Evolutionary conservation across 2,888 invertebrate species (phyloP).

Genomic region (Tenthredo mesomela): DNA sequence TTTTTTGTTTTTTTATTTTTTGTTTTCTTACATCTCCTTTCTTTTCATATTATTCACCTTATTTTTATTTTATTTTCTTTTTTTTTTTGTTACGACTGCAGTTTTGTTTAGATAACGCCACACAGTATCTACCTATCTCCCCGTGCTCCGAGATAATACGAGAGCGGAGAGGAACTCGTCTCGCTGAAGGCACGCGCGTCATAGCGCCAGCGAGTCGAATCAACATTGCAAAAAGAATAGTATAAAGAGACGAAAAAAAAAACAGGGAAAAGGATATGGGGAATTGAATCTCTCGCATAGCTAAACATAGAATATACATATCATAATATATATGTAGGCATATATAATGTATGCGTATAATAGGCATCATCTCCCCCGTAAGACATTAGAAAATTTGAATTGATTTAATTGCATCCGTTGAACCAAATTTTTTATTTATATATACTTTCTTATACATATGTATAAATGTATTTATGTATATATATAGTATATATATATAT

Average conservation of each 20-base stretch:
- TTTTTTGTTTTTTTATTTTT: conserved; percentile 19
- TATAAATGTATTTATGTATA: not conserved
- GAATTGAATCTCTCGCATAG: not conserved
- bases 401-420: not conserved
- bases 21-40: not conserved
- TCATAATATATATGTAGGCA: not conserved
- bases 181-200: conserved; percentile 15
- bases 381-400: not conserved
- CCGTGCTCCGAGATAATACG: conserved; percentile 61
- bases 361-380: not conserved
- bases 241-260: not conserved
- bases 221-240: not conserved
- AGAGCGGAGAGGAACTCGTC: conserved; percentile 3
- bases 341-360: not conserved
- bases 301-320: not conserved
- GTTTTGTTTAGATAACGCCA: conserved; percentile 53
- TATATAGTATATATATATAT: not conserved
- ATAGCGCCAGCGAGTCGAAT: not conserved
- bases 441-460: not conserved
- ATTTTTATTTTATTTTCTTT: not conserved
- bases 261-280: not conserved
- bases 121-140: conserved; percentile 40
- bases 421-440: not conserved
- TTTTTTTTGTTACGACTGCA: conserved; percentile 1
- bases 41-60: conserved; percentile 47